Conservation (phyloP, 2,888 invertebrate genomes). For the Epirrhoe alternata region DNA sequence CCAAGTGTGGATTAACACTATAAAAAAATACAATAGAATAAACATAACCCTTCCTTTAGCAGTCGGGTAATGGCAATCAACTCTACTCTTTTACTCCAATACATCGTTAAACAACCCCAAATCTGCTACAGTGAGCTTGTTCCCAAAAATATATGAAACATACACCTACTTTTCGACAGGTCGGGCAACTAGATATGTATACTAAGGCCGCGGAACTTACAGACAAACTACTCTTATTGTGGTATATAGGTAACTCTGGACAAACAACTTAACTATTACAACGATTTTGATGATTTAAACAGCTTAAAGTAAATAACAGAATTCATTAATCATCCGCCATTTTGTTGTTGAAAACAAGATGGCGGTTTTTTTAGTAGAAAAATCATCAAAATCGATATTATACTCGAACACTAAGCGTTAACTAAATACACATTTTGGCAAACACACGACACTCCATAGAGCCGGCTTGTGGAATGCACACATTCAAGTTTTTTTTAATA, state of each 20-base stretch:
- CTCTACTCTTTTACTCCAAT: too few relatives aligned
- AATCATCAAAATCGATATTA: slow-evolving; percentile 22
- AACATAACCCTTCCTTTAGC: too few relatives aligned
- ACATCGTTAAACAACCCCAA: too few relatives aligned
- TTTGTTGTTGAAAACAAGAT: slow-evolving; percentile 5
- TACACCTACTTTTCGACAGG: neutral
- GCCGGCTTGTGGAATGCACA: slow-evolving; percentile 4
- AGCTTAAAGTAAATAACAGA: neutral
- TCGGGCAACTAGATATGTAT: slow-evolving; percentile 22
- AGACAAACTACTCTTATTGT: slow-evolving; percentile 22
- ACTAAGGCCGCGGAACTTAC: slow-evolving; percentile 30
- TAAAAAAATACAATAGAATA: too few relatives aligned
- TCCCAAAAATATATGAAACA: neutral
- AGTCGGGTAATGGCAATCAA: too few relatives aligned
- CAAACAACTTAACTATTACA: slow-evolving; percentile 14
- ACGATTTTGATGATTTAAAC: slow-evolving; percentile 16
- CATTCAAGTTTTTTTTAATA: too few relatives aligned
- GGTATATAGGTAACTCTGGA: slow-evolving; percentile 28
- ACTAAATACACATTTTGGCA: slow-evolving; percentile 34
- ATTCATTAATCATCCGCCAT: slow-evolving; percentile 4
- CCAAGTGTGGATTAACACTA: too few relatives aligned
- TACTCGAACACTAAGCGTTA: slow-evolving; percentile 25
- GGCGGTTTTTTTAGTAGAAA: slow-evolving; percentile 4
- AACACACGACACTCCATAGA: slow-evolving; percentile 26
- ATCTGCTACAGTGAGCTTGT: neutral